Evolutionary conservation across 2,888 invertebrate species (phyloP).

Genomic region (Desoria tigrina): DNA sequence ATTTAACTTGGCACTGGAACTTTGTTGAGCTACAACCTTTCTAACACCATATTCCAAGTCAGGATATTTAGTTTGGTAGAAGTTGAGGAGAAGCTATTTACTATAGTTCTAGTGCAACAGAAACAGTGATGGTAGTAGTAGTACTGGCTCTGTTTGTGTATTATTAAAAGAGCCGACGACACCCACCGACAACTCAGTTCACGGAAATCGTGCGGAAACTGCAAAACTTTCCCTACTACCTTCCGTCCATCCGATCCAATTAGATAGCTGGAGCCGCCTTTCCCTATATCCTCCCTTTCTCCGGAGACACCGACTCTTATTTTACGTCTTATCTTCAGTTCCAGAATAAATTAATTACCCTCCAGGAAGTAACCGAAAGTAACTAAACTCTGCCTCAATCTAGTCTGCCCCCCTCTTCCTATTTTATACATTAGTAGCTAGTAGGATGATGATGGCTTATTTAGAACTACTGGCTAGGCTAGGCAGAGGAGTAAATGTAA

Average conservation of each 20-base stretch:
- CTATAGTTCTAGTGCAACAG: slow-evolving; percentile 13
- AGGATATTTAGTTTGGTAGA: too few relatives aligned
- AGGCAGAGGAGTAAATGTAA: too few relatives aligned
- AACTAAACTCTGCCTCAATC: slow-evolving; percentile 6
- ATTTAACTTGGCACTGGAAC: too few relatives aligned
- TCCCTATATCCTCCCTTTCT: slow-evolving; percentile 35
- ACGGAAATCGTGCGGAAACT: slow-evolving; percentile 54
- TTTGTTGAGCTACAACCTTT: too few relatives aligned
- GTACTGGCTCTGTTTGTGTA: not conserved
- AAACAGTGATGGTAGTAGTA: slow-evolving; percentile 4
- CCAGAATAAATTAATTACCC: slow-evolving; percentile 53
- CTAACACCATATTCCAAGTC: too few relatives aligned
- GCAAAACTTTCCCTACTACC: slow-evolving; percentile 53
- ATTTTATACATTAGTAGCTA: too few relatives aligned
- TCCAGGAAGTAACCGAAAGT: slow-evolving; percentile 47
- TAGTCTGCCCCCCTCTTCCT: not conserved
- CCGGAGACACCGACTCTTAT: slow-evolving; percentile 19
- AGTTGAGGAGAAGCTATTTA: too few relatives aligned
- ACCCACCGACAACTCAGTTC: slow-evolving; percentile 12
- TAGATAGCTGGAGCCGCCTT: slow-evolving; percentile 51
- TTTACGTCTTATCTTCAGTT: slow-evolving; percentile 41
- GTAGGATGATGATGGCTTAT: too few relatives aligned
- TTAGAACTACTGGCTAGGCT: too few relatives aligned
- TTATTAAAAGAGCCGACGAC: slow-evolving; percentile 11
- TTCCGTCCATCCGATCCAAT: slow-evolving; percentile 53